phyloP scores from a whole-genome alignment of 2,113 vertebrate species.

The Panthera uncia region DNA sequence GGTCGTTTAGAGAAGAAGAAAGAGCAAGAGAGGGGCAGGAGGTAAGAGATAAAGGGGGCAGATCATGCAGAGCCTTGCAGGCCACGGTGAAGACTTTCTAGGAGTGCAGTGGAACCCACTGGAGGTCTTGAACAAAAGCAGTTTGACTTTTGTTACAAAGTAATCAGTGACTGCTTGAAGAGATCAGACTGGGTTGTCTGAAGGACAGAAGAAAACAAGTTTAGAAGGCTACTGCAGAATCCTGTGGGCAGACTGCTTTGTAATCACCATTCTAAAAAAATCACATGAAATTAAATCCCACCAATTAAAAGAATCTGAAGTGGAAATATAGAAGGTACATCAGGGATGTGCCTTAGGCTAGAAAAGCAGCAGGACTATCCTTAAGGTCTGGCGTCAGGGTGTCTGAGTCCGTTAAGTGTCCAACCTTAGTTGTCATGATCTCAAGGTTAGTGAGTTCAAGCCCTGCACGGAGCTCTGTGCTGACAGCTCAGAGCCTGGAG shows the following conservation, averaged over 20 bases:
- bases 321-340: neutral
- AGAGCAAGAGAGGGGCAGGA: too few species aligned
- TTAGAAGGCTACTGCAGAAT: neutral
- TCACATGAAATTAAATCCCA: neutral
- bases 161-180: neutral
- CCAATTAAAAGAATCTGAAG: neutral
- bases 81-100: accelerated
- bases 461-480: too few species aligned
- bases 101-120: neutral
- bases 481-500: too few species aligned
- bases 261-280: neutral
- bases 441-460: too few species aligned
- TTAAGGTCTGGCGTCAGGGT: too few species aligned
- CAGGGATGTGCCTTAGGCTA: neutral
- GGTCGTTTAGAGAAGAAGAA: neutral
- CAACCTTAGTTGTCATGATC: too few species aligned
- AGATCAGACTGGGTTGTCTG: neutral
- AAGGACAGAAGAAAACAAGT: neutral
- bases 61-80: accelerated
- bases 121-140: neutral
- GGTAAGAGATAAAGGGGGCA: neutral
- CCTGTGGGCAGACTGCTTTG: neutral
- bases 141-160: neutral
- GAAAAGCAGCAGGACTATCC: neutral
- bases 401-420: too few species aligned